Conservation (phyloP, 1,140 invertebrate species). For the Zaprionus africanus region DNA sequence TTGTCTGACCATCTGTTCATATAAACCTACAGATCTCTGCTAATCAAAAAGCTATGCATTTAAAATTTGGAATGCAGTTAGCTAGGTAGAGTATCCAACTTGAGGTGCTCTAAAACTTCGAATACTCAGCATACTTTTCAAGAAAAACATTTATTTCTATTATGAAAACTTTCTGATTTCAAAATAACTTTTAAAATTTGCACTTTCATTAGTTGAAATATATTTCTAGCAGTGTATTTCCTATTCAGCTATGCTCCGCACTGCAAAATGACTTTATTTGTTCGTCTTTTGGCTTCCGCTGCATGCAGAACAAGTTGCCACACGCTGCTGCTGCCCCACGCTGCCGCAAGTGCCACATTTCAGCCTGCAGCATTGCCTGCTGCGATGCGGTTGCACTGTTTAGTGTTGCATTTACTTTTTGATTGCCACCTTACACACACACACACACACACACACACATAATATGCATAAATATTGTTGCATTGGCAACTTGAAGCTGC, state of each 20-base stretch:
- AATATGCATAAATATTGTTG: conserved; percentile 54
- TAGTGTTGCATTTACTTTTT: conserved; percentile 67
- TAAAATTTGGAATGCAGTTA: not conserved
- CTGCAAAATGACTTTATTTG: not conserved
- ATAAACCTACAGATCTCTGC: not conserved
- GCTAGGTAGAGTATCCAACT: not conserved
- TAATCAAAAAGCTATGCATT: not conserved
- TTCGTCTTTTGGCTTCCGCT: conserved; percentile 2
- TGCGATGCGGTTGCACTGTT: conserved; percentile 25
- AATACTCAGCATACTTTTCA: not conserved
- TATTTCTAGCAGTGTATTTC: not conserved
- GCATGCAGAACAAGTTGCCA: conserved; percentile 2
- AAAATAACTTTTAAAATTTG: not conserved
- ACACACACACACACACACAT: conserved; percentile 17
- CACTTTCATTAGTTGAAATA: accelerated
- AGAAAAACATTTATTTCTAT: not conserved
- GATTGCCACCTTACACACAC: conserved; percentile 58
- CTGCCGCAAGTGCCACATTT: conserved; percentile 25
- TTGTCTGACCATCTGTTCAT: no score
- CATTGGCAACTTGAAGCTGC: conserved; percentile 13
- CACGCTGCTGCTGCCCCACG: not conserved
- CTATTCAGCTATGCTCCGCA: not conserved
- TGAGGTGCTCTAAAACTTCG: not conserved
- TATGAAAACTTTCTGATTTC: no score
- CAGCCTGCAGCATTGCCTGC: conserved; percentile 12